Conservation (phyloP, 2,113 vertebrate species). For the Stomatorhinus ivindoensis region DNA sequence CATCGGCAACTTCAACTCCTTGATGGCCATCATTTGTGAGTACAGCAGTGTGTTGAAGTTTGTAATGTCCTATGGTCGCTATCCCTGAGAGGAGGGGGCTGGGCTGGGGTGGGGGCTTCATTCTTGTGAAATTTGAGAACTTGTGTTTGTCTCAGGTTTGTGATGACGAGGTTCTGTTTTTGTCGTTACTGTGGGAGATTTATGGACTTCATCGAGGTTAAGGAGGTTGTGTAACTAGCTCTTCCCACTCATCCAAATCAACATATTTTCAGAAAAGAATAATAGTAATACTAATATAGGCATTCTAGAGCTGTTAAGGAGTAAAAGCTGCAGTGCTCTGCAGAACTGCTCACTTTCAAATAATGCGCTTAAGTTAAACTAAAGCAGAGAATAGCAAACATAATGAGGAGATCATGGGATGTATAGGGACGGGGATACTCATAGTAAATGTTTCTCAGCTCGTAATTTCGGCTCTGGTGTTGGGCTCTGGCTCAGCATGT, state of each 20-base stretch:
- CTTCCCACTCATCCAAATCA: not conserved
- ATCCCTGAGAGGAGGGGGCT: not conserved
- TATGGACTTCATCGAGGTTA: not conserved
- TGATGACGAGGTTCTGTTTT: not conserved
- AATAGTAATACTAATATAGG: not conserved
- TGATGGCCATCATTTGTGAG: conserved; percentile 98
- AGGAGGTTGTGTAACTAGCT: not conserved
- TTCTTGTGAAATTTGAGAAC: not conserved
- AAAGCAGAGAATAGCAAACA: not conserved
- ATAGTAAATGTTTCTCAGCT: not conserved
- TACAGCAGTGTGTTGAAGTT: conserved; percentile 24
- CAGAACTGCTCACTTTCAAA: not conserved
- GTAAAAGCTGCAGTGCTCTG: not conserved
- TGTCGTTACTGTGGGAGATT: not conserved
- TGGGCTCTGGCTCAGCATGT: not conserved
- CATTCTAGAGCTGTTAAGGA: not conserved
- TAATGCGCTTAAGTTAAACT: not conserved
- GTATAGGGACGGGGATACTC: not conserved
- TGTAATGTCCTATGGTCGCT: not conserved
- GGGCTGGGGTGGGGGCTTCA: not conserved
- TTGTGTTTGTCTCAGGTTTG: not conserved
- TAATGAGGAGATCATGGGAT: not conserved
- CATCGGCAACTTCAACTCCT: conserved; percentile 95
- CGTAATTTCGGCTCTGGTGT: not conserved
- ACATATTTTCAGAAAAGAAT: not conserved